These are phyloP conservation scores for Neomonachus schauinslandi DNA, from an alignment of 2,113 vertebrate genomes.

Conservation along the genomic window DNA sequence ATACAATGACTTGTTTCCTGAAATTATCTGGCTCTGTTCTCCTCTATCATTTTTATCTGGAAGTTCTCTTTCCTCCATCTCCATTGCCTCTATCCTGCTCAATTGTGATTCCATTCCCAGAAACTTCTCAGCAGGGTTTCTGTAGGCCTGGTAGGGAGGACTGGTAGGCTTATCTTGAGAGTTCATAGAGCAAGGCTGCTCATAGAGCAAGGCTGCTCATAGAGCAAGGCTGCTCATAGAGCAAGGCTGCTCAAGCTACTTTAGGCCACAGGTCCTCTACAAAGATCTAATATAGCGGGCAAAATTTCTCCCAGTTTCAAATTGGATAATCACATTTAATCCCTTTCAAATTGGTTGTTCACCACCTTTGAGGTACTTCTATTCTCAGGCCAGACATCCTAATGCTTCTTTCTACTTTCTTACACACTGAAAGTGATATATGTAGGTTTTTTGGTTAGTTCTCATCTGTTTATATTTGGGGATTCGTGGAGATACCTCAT, in stretches of 20 bases:
- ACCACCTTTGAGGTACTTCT: background rate
- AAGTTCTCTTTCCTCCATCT: background rate
- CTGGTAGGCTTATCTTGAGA: background rate
- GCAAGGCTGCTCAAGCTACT: background rate
- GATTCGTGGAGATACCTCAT: background rate
- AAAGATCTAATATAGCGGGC: background rate
- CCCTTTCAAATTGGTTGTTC: background rate
- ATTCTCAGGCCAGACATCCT: background rate
- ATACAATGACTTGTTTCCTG: background rate
- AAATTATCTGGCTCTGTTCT: background rate
- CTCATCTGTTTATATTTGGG: background rate
- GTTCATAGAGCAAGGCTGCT: background rate
- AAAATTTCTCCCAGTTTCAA: constrained; percentile 12
- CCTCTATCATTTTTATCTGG: background rate
- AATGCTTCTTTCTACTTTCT: background rate
- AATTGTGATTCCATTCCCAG: background rate
- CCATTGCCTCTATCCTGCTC: background rate
- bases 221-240: background rate
- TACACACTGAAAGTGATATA: background rate
- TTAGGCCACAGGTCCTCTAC: background rate
- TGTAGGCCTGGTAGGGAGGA: background rate
- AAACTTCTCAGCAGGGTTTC: background rate
- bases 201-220: background rate
- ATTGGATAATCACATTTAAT: background rate
- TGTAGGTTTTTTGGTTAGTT: background rate